Base-by-base conservation (phyloP, 2,113 vertebrate species). In the Pelecanoides urinatrix region DNA sequence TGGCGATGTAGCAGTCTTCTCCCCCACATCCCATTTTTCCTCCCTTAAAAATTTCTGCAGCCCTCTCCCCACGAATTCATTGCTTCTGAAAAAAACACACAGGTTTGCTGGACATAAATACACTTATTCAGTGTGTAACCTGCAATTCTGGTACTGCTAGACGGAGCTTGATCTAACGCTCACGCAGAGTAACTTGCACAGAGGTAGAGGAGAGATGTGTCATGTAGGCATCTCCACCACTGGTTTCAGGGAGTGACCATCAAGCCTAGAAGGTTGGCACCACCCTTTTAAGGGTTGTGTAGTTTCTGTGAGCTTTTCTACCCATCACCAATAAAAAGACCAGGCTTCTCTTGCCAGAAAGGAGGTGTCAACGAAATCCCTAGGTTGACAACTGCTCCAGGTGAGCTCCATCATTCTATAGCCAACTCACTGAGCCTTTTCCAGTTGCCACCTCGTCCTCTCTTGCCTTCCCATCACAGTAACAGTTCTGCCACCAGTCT, bases 91-190 rank as follows among this genome's bases (percentile, higher is more conserved):
- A 55, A 55, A 49, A 66, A 38, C 16, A 27, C 21, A 21, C 9
- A 55, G 25, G 5, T 72, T 67, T 81, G 1, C 26, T 90, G 44
- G 22, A 59, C 22, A 32, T 13, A 38, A 52, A 22, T 13, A 8
- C 6, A 20, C 12, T 70, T 34, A 70, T 38, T 66, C 72, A 55
- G 13, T 4, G 9, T 55, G 22, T 36, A 55, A 86, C 52, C 34
- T 72, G 45, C 27, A 82, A 49, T 86, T 80, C 26, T n/a, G 11
- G 13, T 44, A 14, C 50, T 53, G 19, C 26, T 65, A 40, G 30
- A 7, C 0, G 3, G 20, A 47, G 6, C 18, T 21, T 53, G 15
- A 23, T 10, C n/a, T 38, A 59, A 42, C 1, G 1, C 20, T 27
- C 6, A n/a, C 8, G 42, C 13, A 44, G 32, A 62, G 7, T 42